Percentiles rank a stretch among this genome's conserved stretches.
Conservation (phyloP, 2,888 invertebrate species). For the Lasioglossum vierecki region DNA sequence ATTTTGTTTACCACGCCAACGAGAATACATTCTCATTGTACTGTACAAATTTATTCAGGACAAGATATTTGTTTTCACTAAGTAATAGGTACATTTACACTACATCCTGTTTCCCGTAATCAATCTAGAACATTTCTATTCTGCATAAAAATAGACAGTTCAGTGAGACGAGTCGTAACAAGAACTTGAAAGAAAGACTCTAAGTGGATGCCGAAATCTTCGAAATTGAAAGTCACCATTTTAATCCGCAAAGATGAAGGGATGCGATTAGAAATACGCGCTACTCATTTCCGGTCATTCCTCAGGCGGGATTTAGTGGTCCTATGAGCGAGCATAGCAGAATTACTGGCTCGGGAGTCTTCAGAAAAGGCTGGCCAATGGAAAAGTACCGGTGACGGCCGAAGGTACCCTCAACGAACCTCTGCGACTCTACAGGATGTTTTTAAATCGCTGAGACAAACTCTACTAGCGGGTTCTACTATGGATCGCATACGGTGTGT, state of each 20-base stretch:
- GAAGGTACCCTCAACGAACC: constrained; percentile 8
- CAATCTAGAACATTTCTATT: neutral
- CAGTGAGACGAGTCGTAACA: neutral
- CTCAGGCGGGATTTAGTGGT: constrained; percentile 1
- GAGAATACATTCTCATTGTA: too few relatives aligned
- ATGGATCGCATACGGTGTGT: neutral
- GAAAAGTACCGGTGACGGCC: constrained; percentile 20
- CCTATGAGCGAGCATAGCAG: constrained; percentile 17
- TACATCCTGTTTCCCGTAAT: neutral
- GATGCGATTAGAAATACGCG: neutral
- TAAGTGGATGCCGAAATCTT: neutral
- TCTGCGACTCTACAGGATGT: constrained; percentile 8
- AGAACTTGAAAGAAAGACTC: neutral
- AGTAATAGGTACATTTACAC: too few relatives aligned
- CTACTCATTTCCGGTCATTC: constrained; percentile 23
- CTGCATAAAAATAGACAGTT: neutral
- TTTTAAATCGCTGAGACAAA: neutral
- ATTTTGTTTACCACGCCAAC: too few relatives aligned
- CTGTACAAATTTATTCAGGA: too few relatives aligned
- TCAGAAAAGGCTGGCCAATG: constrained; percentile 21
- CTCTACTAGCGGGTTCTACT: neutral
- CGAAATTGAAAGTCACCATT: neutral
- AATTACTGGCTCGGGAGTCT: constrained; percentile 13
- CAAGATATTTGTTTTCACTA: too few relatives aligned
- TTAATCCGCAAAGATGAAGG: neutral